Conservation (phyloP, 2,888 invertebrate species). For the Thecophora atra region DNA sequence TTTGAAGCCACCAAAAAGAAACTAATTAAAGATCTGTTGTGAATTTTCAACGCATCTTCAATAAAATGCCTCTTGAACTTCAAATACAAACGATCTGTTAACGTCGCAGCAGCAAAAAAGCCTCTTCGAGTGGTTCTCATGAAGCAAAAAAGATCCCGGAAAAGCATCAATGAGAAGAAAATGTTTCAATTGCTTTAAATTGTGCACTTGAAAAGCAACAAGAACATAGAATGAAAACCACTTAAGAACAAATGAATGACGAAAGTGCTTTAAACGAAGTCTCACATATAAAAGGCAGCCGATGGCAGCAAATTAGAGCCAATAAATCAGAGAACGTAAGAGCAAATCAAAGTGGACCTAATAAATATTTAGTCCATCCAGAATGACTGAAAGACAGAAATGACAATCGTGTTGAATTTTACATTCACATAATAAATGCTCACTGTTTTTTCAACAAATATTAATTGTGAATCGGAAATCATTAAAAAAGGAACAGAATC, state of each 20-base stretch:
- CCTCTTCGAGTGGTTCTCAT: background rate
- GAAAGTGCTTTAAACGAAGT: slow-evolving; percentile 21
- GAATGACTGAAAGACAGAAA: no score
- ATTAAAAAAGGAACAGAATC: no score
- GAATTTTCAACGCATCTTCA: background rate
- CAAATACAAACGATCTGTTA: background rate
- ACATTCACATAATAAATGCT: no score
- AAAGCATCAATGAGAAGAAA: background rate
- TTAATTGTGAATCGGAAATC: no score
- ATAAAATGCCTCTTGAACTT: slow-evolving; percentile 11
- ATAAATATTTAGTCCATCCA: no score
- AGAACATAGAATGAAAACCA: slow-evolving; percentile 8
- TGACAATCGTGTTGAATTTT: no score
- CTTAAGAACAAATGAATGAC: background rate
- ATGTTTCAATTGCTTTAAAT: slow-evolving; percentile 2
- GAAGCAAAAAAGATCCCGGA: background rate
- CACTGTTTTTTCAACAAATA: no score
- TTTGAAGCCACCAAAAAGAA: no score
- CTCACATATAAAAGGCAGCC: slow-evolving; percentile 14
- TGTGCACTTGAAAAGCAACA: slow-evolving; percentile 13
- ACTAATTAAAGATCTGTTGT: background rate
- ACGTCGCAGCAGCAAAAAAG: background rate
- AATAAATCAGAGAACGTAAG: no score
- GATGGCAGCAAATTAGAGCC: no score
- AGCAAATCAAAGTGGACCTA: no score